phyloP scores from a whole-genome alignment of 2,113 vertebrate species.

The Chauna torquata region DNA sequence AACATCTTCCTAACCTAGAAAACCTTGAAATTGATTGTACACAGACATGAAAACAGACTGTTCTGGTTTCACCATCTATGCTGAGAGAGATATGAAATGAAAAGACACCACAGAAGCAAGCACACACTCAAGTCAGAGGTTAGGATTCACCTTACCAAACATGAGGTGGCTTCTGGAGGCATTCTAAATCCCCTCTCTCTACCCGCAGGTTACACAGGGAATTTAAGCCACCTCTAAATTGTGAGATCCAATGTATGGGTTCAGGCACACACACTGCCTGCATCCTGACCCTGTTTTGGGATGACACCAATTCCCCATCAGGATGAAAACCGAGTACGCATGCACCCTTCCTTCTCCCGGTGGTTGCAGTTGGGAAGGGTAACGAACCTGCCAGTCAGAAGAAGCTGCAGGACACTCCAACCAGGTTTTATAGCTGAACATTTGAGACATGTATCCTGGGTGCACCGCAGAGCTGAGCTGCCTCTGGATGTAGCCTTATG shows the following conservation, averaged over 20 bases:
- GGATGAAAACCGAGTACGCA: background rate
- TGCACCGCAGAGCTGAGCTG: constrained; percentile 25
- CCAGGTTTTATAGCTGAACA: background rate
- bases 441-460: background rate
- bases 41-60: background rate
- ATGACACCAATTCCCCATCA: background rate
- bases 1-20: background rate
- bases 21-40: background rate
- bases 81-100: background rate
- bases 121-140: background rate
- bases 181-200: background rate
- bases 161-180: constrained; percentile 27
- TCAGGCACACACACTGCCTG: background rate
- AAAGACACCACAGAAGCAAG: constrained; percentile 13
- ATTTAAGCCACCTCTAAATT: background rate
- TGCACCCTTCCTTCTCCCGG: background rate
- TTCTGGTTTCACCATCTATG: background rate
- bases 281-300: constrained; percentile 18
- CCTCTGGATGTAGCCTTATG: constrained; percentile 37
- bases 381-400: background rate
- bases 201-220: background rate
- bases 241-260: background rate
- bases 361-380: background rate
- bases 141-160: constrained; percentile 53
- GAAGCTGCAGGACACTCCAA: background rate